Evolutionary conservation across 2,113 vertebrate species (phyloP).

Genomic region (Tichodroma muraria): DNA sequence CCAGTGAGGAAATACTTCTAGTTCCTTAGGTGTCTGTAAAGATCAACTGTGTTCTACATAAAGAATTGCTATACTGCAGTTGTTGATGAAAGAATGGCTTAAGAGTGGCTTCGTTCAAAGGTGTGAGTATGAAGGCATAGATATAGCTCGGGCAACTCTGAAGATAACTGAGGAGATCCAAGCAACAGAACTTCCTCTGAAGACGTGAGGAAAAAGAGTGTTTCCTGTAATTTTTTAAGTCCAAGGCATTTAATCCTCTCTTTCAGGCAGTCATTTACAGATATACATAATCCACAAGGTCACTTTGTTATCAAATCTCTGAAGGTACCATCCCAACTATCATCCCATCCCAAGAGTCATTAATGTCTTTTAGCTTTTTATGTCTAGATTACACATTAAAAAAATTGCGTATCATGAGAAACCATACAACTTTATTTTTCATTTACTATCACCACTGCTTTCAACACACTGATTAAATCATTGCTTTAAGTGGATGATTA

Average conservation of each 20-base stretch:
- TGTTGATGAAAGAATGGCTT: background rate
- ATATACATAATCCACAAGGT: background rate
- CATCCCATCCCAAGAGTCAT: background rate
- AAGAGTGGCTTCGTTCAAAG: background rate
- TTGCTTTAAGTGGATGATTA: background rate
- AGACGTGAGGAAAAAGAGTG: background rate
- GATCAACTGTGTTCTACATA: background rate
- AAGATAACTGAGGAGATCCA: background rate
- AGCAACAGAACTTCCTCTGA: background rate
- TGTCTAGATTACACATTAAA: background rate
- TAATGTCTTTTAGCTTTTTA: background rate
- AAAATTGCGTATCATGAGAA: background rate
- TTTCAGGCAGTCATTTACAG: background rate
- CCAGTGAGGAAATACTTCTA: background rate
- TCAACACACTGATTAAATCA: conserved; percentile 24
- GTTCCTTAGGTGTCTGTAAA: background rate
- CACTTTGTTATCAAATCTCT: background rate
- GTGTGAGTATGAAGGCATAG: background rate
- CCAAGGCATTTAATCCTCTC: background rate
- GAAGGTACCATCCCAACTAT: background rate
- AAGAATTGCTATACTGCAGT: background rate
- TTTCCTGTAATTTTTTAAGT: background rate
- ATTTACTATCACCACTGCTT: background rate
- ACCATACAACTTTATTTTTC: background rate
- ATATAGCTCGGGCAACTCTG: background rate